Evolutionary conservation across 2,113 vertebrate species (phyloP), one percentile per base, ranked within the genome.

Genomic region (Nothocercus nigrocapillus): DNA sequence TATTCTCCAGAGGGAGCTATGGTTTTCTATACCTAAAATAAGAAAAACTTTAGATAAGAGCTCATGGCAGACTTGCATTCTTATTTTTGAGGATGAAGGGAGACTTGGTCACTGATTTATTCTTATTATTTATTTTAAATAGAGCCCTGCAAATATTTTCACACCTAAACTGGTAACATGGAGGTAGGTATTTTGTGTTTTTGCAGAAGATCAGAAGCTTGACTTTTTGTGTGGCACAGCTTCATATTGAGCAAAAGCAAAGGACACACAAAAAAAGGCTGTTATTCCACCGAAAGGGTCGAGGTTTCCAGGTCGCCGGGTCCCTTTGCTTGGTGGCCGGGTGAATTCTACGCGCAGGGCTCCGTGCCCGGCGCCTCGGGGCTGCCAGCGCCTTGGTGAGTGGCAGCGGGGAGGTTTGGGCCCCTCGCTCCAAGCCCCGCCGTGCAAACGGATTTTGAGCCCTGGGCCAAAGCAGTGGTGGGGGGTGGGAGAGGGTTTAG

Each of bases 251-350:
- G 45, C 64, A 75, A 85, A 93, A 92, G 22, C 56, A 88, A 92
- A 96, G 49, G n/a, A 56, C 49, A 88, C 19, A 40, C 18, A 15
- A 74, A 49, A 54, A 91, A 85, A 42, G 22, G 59, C 67, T 86
- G 30, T 88, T 89, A 80, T 70, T 95, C 96, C 73, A 89, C 59
- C 77, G 56, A 89, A 91, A 94, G 93, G 84, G 90, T 94, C 67
- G 94, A 85, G 95, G 93, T 95, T 97, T 95, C 91, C 58, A 82
- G 18, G 70, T 85, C 88, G 53, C 72, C 45, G 18, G 20, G 5
- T 34, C 90, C 85, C 59, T 86, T 96, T 45, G 74, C 12, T 27
- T 22, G 61, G 63, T 97, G 76, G 79, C 42, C 49, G 36, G 24
- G 72, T 32, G 67, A 94, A 63, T 85, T 82, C 94, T 58, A 75